phyloP scores from a whole-genome alignment of 2,113 vertebrate species.

The Anolis sagrei region DNA sequence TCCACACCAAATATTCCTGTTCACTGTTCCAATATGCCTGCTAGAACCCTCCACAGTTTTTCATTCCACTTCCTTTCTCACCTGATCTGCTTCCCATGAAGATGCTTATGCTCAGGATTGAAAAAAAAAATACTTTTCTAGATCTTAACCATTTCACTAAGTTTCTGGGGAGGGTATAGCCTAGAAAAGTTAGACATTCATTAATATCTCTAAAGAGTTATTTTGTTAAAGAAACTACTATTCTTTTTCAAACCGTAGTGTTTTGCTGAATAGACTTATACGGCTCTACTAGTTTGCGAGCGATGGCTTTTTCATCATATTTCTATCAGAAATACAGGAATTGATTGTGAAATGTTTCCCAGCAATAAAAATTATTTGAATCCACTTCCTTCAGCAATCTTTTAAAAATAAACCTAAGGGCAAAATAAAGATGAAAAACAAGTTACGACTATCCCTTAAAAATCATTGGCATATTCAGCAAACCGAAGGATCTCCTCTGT shows the following conservation, averaged over 20 bases:
- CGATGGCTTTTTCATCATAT: too few species aligned
- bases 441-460: constrained; percentile 21
- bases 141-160: too few species aligned
- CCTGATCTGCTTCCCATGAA: too few species aligned
- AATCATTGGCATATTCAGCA: constrained; percentile 18
- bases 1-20: too few species aligned
- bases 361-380: neutral
- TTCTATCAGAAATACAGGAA: neutral
- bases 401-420: neutral
- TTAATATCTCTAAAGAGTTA: neutral
- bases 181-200: too few species aligned
- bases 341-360: neutral
- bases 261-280: too few species aligned
- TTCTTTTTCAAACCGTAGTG: neutral
- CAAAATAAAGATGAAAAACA: constrained; percentile 20
- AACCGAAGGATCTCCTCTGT: constrained; percentile 29
- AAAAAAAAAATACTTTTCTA: too few species aligned
- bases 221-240: neutral
- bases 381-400: neutral
- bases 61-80: too few species aligned
- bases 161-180: too few species aligned
- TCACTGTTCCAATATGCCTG: too few species aligned
- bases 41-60: too few species aligned
- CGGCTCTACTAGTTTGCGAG: too few species aligned
- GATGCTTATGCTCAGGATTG: neutral